Evolutionary conservation across 2,113 vertebrate genomes (phyloP).

Genomic region (Gavialis gangeticus): DNA sequence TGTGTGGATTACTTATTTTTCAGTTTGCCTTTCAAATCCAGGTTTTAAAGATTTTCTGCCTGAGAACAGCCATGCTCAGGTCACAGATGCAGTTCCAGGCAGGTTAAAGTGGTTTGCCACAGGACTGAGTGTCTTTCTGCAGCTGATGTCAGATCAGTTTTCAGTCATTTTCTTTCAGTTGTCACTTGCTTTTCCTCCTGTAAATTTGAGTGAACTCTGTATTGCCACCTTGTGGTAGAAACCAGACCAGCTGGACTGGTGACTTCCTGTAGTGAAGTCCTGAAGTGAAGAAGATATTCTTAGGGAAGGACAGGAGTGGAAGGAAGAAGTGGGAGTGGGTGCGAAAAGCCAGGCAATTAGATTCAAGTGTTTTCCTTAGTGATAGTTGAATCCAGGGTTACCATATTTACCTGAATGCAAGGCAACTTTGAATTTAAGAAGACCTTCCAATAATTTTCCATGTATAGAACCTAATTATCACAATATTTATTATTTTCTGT

Average conservation of each 20-base stretch:
- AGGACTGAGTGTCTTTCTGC: neutral
- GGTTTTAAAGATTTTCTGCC: no score
- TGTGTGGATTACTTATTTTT: no score
- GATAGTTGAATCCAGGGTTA: neutral
- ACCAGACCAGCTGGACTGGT: neutral
- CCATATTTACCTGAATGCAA: no score
- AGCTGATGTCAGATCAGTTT: no score
- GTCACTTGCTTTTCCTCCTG: neutral
- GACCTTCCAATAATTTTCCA: no score
- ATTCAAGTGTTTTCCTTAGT: neutral
- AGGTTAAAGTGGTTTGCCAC: no score
- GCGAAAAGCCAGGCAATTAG: neutral
- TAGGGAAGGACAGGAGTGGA: neutral
- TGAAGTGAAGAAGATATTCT: neutral
- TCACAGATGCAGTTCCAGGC: no score
- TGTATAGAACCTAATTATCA: no score
- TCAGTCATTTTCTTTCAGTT: neutral
- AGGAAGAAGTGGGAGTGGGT: neutral
- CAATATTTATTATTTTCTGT: no score
- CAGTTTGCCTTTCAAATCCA: no score
- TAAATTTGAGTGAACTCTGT: fast-evolving
- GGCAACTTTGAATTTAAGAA: no score
- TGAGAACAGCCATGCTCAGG: no score
- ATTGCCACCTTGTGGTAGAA: neutral
- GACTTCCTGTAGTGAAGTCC: fast-evolving